Evolutionary conservation across 2,797 vertebrate species (phyloP).

Genomic region (Enteromius paludinosus): DNA sequence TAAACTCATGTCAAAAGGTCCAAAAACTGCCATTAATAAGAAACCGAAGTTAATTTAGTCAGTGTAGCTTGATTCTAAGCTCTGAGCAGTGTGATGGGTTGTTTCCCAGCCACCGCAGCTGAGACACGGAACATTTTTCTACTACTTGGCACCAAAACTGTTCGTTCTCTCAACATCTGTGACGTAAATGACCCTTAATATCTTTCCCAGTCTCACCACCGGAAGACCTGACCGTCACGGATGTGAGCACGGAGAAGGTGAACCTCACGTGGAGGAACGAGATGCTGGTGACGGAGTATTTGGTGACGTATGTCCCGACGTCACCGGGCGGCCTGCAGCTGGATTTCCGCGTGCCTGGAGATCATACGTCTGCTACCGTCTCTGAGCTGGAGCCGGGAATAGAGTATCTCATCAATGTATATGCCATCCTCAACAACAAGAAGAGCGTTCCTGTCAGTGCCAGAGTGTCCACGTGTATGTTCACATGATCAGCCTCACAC

Average conservation of each 20-base stretch:
- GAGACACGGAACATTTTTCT: not conserved
- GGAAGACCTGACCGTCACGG: slow-evolving; percentile 83
- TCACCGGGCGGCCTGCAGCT: slow-evolving; percentile 83
- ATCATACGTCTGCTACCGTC: slow-evolving; percentile 82
- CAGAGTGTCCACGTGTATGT: slow-evolving; percentile 87
- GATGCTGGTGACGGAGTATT: slow-evolving; percentile 88
- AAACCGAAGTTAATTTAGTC: not conserved
- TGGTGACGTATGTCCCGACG: slow-evolving; percentile 86
- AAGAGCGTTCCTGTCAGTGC: slow-evolving; percentile 91
- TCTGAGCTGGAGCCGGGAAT: slow-evolving; percentile 90
- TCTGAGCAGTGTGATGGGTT: not conserved
- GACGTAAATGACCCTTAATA: not conserved
- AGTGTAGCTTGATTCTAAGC: not conserved
- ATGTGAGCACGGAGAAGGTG: slow-evolving; percentile 85
- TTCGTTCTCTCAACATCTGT: not conserved
- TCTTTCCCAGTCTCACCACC: slow-evolving; percentile 87
- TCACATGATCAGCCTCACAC: not conserved
- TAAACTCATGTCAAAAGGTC: not conserved
- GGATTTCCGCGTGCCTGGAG: slow-evolving; percentile 87
- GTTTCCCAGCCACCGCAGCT: slow-evolving; percentile 11
- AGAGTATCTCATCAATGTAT: slow-evolving; percentile 92
- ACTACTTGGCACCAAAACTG: not conserved
- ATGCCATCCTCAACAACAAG: slow-evolving; percentile 90
- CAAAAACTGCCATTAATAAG: not conserved
- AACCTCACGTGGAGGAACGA: slow-evolving; percentile 92